Conservation (phyloP, 1,140 invertebrate genomes). For the Drosophila setifemur region DNA sequence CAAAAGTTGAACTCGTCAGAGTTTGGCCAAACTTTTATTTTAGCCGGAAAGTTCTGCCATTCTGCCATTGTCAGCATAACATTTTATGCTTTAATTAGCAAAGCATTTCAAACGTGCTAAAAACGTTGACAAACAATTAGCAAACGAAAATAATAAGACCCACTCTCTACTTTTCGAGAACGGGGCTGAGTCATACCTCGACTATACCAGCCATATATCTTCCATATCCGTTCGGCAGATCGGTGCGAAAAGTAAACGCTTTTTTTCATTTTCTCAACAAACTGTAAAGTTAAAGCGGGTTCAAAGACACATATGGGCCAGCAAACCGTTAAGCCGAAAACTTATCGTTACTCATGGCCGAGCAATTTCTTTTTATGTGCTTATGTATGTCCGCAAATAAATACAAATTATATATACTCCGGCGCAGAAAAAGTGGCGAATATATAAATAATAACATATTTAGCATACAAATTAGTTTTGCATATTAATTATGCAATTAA, state of each 20-base stretch:
- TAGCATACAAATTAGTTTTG: constrained; percentile 68
- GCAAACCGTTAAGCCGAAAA: constrained; percentile 24
- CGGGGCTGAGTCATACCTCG: constrained; percentile 31
- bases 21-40: constrained; percentile 8
- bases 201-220: constrained; percentile 1
- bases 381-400: constrained; percentile 5
- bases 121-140: constrained; percentile 38
- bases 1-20: constrained; percentile 11
- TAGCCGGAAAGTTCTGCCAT: constrained; percentile 17
- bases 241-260: constrained; percentile 29
- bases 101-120: constrained; percentile 34
- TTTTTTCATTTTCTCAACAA: constrained; percentile 10
- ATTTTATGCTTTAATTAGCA: constrained; percentile 47
- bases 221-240: constrained; percentile 28
- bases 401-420: background rate
- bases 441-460: constrained; percentile 44
- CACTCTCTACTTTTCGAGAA: background rate
- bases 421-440: constrained; percentile 3
- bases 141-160: background rate
- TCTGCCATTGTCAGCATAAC: constrained; percentile 32
- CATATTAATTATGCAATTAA: constrained; percentile 70
- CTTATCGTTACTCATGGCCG: constrained; percentile 40
- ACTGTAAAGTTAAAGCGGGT: constrained; percentile 22
- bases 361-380: constrained; percentile 22
- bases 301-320: constrained; percentile 54